Evolutionary conservation across 2,113 vertebrate species (phyloP).

Genomic region (Aepyceros melampus): DNA sequence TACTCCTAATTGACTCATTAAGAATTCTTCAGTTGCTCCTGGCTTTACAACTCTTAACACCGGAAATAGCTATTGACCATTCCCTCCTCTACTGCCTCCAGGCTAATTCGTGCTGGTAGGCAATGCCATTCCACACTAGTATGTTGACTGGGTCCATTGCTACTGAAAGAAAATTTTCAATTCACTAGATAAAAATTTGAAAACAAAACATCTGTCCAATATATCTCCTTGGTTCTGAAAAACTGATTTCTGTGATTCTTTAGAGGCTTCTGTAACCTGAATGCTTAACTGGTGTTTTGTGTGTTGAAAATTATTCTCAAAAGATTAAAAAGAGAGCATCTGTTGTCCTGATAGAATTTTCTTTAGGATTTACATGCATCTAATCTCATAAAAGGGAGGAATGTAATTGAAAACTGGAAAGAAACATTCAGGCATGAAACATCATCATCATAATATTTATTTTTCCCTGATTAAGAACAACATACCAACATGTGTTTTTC

Average conservation of each 20-base stretch:
- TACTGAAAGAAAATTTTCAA: constrained; percentile 1
- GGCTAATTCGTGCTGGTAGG: neutral
- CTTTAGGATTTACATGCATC: constrained; percentile 32
- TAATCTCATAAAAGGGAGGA: constrained; percentile 31
- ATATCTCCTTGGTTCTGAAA: constrained; percentile 19
- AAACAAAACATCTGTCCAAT: constrained; percentile 14
- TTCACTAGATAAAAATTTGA: constrained; percentile 19
- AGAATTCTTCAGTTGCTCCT: neutral
- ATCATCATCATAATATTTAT: neutral
- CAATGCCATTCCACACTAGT: neutral
- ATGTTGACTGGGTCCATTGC: neutral
- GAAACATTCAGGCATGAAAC: neutral
- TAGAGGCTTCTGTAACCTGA: constrained; percentile 35
- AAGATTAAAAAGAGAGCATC: constrained; percentile 44
- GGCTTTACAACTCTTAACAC: neutral
- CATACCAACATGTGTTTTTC: constrained; percentile 30
- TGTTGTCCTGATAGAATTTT: constrained; percentile 21
- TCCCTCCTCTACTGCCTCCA: neutral
- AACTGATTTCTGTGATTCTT: constrained; percentile 46
- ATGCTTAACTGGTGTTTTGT: constrained; percentile 12
- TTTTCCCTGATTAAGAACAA: constrained; percentile 1
- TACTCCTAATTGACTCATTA: neutral
- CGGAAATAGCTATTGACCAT: neutral
- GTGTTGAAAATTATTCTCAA: constrained; percentile 34
- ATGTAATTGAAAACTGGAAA: constrained; percentile 10